Evolutionary conservation across 1,140 invertebrate species (phyloP), one percentile per base, ranked within the genome.

Genomic region (Cherax destructor): DNA sequence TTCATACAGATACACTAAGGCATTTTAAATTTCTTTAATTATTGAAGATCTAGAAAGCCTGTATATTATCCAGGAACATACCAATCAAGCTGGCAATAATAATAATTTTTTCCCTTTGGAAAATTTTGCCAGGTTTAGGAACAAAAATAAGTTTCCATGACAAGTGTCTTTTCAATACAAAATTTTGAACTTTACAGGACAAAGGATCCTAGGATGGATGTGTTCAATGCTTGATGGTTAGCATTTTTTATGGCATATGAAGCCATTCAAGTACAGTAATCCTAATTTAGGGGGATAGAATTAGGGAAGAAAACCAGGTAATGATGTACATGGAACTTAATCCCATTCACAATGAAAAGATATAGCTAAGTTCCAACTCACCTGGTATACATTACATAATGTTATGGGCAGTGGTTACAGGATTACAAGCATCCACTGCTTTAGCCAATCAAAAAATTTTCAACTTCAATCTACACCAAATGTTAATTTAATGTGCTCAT

Each of bases 351-450:
- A 18, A 30, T 65, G 80, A 18, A 41, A 41, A n/a, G n/a, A 41
- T 41, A 2, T 41, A 41, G 30, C 2, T 41, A 41, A 41, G 30
- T 65, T 3, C 47, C 41, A 49, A 41, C 59, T n/a, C 7, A 47
- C 81, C 81, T 69, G 30, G 81, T 6, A 49, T 21, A 0, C 50
- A 24, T 21, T 49, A 21, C 24, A n/a, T n/a, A n/a, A 24, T 30
- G 52, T 56, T 10, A 56, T 10, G 13, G 13, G 21, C 76, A 87
- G 69, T 79, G 74, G 85, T 21, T 30, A 61, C 76, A 87, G 85
- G 85, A 87, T 87, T 87, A 87, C 85, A 61, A 41, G 13, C 52
- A 61, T 59, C 85, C 52, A 79, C 76, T 87, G 76, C 4, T 30
- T 4, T 56, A 56, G 52, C 52, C 52, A 56, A 56, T 56, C 52